Evolutionary conservation across 2,113 vertebrate genomes (phyloP).

Genomic region (Archilochus colubris): DNA sequence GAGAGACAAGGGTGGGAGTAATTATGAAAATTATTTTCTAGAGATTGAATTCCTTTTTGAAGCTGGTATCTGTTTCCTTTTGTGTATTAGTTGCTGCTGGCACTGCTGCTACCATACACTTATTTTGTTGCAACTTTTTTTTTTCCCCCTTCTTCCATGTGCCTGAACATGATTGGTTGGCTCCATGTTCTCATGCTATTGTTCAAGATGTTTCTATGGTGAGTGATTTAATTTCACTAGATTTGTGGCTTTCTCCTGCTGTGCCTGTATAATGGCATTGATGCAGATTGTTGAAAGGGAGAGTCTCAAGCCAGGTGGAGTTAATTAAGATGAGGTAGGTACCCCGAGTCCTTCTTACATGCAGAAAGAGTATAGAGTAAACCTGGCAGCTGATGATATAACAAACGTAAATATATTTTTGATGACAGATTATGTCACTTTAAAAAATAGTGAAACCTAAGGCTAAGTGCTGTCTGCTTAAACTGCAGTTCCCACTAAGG

Average conservation of each 20-base stretch:
- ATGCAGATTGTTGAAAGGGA: slow-evolving; percentile 64
- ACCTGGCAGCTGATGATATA: slow-evolving; percentile 18
- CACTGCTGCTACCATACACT: not conserved
- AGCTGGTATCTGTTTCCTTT: not conserved
- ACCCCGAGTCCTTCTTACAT: not conserved
- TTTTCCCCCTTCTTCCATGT: slow-evolving; percentile 1
- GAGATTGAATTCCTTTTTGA: not conserved
- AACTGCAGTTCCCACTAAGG: not conserved
- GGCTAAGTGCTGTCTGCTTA: not conserved
- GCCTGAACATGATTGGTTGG: slow-evolving; percentile 31
- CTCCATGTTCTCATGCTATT: slow-evolving; percentile 56
- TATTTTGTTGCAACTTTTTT: slow-evolving; percentile 39
- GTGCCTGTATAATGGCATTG: slow-evolving; percentile 61
- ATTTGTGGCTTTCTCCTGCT: slow-evolving; percentile 73
- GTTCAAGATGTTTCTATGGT: slow-evolving; percentile 72
- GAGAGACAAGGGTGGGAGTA: not conserved
- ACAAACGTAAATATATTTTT: slow-evolving; percentile 43
- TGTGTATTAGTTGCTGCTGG: not conserved
- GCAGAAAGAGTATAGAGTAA: not conserved
- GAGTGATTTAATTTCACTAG: slow-evolving; percentile 72
- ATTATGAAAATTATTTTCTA: not conserved
- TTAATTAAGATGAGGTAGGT: slow-evolving; percentile 67
- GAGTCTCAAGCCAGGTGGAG: slow-evolving; percentile 66
- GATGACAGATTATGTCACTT: slow-evolving; percentile 53
- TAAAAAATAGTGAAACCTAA: not conserved